Conservation (phyloP, 2,888 invertebrate species). For the Drosophila siamana region DNA sequence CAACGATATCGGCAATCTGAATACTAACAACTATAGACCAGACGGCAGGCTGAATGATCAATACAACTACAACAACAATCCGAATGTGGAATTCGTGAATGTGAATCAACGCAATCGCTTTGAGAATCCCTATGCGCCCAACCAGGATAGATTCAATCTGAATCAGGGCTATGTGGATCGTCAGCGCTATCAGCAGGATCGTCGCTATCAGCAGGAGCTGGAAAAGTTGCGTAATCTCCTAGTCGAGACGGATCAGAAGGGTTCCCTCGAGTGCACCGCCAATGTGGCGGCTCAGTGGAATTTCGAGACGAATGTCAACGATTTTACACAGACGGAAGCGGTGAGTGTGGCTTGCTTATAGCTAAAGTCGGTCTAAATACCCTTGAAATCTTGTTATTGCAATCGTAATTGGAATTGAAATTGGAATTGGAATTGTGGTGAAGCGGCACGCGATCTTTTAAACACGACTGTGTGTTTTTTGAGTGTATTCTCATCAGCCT, state of each 20-base stretch:
- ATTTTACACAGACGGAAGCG: constrained; percentile 92
- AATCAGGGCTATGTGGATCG: constrained; percentile 85
- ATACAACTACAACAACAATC: constrained; percentile 55
- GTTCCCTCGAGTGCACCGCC: constrained; percentile 92
- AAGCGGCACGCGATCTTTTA: constrained; percentile 61
- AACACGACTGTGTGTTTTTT: constrained; percentile 11
- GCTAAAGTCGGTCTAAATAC: constrained; percentile 2
- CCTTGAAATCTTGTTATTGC: constrained; percentile 29
- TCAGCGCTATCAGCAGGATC: constrained; percentile 86
- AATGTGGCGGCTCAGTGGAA: constrained; percentile 96
- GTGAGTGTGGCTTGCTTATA: constrained; percentile 87
- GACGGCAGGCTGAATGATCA: constrained; percentile 42
- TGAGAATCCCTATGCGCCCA: constrained; percentile 74
- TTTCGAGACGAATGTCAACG: constrained; percentile 94
- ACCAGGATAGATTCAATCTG: constrained; percentile 80
- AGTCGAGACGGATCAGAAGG: constrained; percentile 90
- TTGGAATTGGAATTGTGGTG: constrained; percentile 41
- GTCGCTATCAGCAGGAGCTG: constrained; percentile 82
- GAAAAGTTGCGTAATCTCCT: constrained; percentile 86
- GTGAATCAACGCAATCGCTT: constrained; percentile 69
- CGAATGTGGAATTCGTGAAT: constrained; percentile 59
- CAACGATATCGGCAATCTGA: constrained; percentile 52
- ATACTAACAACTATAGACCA: constrained; percentile 45
- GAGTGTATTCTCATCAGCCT: constrained; percentile 49
- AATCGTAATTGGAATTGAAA: constrained; percentile 33